These are phyloP conservation scores for Eospalax fontanierii DNA, from an alignment of 2,797 vertebrate genomes.

Conservation along the genomic window DNA sequence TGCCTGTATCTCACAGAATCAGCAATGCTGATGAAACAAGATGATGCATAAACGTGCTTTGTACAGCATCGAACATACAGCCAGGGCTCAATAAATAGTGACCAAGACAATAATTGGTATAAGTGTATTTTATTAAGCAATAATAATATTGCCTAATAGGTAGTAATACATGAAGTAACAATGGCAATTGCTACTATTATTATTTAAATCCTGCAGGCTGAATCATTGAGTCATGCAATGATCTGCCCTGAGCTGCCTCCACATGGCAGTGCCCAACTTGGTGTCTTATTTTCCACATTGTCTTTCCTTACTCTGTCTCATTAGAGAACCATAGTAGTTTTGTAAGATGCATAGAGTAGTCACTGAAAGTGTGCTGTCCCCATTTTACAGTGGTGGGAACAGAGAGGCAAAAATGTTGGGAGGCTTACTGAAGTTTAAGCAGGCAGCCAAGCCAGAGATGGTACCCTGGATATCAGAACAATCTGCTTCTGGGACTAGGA, in stretches of 20 bases:
- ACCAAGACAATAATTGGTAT: slow-evolving; percentile 15
- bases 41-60: background rate
- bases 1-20: background rate
- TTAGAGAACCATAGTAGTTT: background rate
- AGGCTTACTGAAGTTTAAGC: background rate
- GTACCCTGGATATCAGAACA: background rate
- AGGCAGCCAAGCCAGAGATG: background rate
- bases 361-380: background rate
- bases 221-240: background rate
- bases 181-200: slow-evolving; percentile 26
- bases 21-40: background rate
- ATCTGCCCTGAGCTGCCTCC: background rate
- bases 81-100: background rate
- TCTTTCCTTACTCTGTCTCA: background rate
- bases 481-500: background rate
- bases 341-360: background rate
- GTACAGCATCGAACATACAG: background rate
- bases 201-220: slow-evolving; percentile 38
- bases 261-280: background rate
- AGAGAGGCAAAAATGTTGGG: background rate
- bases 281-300: background rate
- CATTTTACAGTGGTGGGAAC: slow-evolving; percentile 17
- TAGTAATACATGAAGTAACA: slow-evolving; percentile 66
- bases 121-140: slow-evolving; percentile 71
- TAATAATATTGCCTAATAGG: slow-evolving; percentile 49